Conservation (phyloP, 1,140 invertebrate genomes). For the Panonychus citri region DNA sequence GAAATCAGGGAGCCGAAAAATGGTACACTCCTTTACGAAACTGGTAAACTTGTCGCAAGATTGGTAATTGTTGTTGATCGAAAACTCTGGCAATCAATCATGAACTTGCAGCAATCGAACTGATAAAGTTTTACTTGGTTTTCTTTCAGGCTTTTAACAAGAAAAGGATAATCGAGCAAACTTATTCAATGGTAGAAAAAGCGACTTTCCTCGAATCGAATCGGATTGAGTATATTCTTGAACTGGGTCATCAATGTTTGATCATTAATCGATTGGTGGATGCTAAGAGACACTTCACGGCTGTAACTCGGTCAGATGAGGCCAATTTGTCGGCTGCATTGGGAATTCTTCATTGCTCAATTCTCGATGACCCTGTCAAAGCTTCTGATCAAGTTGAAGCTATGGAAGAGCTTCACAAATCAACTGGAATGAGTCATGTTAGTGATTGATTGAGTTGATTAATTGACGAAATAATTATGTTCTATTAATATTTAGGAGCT, state of each 20-base stretch:
- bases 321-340: conserved; percentile 46
- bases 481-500: conserved; percentile 20
- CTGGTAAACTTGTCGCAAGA: conserved; percentile 46
- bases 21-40: conserved; percentile 38
- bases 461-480: not conserved
- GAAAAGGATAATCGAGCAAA: conserved; percentile 39
- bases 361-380: conserved; percentile 30
- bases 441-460: not conserved
- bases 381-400: conserved; percentile 62
- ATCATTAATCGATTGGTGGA: conserved; percentile 27
- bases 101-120: not conserved
- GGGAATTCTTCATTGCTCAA: conserved; percentile 50
- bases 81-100: too few species aligned
- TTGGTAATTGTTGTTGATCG: conserved; percentile 28
- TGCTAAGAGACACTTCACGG: conserved; percentile 23
- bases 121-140: not conserved
- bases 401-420: conserved; percentile 50
- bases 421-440: conserved; percentile 19
- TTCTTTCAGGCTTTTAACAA: conserved; percentile 41
- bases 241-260: conserved; percentile 53
- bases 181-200: conserved; percentile 45
- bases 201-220: conserved; percentile 41
- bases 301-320: conserved; percentile 54
- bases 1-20: conserved; percentile 51
- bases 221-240: conserved; percentile 42